These are phyloP conservation scores for Antheraea pernyi DNA, from an alignment of 1,140 invertebrate genomes.

Conservation along the genomic window DNA sequence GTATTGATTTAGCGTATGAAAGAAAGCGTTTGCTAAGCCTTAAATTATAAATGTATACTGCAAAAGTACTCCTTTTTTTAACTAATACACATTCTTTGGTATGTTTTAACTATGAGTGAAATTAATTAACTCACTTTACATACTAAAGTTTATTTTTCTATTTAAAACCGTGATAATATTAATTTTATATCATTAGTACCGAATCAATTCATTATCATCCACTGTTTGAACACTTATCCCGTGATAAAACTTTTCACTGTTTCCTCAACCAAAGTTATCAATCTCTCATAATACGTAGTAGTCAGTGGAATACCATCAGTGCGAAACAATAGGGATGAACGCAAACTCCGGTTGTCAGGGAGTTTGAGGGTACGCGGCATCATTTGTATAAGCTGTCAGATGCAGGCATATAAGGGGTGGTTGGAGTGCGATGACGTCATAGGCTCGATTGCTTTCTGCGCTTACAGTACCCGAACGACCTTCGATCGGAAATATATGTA, in stretches of 20 bases:
- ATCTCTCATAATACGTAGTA: neutral
- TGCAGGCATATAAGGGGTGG: slow-evolving; percentile 30
- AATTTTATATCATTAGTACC: too few relatives aligned
- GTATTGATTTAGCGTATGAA: too few relatives aligned
- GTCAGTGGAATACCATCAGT: slow-evolving; percentile 11
- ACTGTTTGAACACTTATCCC: too few relatives aligned
- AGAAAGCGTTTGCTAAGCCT: too few relatives aligned
- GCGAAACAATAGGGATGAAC: slow-evolving; percentile 22
- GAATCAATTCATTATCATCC: too few relatives aligned
- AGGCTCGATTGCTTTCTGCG: slow-evolving; percentile 11
- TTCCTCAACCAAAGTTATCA: neutral
- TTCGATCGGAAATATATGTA: slow-evolving; percentile 10
- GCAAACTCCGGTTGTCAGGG: slow-evolving; percentile 15
- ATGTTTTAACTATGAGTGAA: too few relatives aligned
- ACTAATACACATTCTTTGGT: too few relatives aligned
- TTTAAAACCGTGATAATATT: too few relatives aligned
- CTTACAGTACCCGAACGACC: slow-evolving; percentile 10
- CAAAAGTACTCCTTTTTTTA: too few relatives aligned
- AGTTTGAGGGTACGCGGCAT: slow-evolving; percentile 23
- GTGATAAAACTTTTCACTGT: neutral
- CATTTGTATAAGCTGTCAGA: slow-evolving; percentile 35
- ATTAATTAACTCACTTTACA: too few relatives aligned
- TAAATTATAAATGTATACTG: too few relatives aligned
- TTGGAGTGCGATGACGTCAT: slow-evolving; percentile 28
- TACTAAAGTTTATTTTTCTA: too few relatives aligned